phyloP scores from a whole-genome alignment of 2,797 vertebrate genomes.

The Lutjanus campechanus region DNA sequence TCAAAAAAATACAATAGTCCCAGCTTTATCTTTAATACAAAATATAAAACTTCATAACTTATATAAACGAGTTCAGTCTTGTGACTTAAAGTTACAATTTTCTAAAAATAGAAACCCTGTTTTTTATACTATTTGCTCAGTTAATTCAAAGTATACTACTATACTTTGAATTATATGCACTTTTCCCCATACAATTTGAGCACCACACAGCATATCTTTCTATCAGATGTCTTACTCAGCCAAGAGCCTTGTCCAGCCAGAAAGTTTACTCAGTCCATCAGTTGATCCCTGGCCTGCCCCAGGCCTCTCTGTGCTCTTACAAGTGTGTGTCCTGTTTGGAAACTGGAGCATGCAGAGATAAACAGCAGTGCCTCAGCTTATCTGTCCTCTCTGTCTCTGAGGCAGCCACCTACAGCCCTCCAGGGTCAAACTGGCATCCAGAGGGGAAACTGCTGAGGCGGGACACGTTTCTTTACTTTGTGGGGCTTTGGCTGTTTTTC shows the following conservation, averaged over 20 bases:
- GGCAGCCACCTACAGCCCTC: constrained; percentile 31
- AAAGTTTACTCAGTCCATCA: constrained; percentile 27
- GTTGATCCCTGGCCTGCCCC: constrained; percentile 23
- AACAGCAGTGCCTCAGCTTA: constrained; percentile 51
- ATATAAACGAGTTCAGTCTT: neutral
- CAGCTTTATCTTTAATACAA: neutral
- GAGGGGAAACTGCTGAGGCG: constrained; percentile 8
- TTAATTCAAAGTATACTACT: too few species aligned
- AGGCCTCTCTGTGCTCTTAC: constrained; percentile 17
- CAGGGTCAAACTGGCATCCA: constrained; percentile 40
- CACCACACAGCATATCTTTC: neutral
- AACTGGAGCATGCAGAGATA: constrained; percentile 48
- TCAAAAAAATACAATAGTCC: neutral
- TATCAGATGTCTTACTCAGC: neutral
- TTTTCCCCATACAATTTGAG: neutral
- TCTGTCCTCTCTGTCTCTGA: constrained; percentile 37
- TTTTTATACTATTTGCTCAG: neutral
- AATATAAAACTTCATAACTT: neutral
- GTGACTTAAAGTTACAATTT: neutral
- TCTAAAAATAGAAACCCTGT: neutral
- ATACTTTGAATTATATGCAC: neutral
- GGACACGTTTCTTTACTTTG: constrained; percentile 54
- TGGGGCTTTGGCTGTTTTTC: constrained; percentile 56
- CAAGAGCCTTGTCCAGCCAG: neutral
- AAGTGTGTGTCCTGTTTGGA: constrained; percentile 61